Evolutionary conservation across 2,888 invertebrate genomes (phyloP), one percentile per base, ranked within the genome.

Genomic region (Pollenia griseotomentosa): DNA sequence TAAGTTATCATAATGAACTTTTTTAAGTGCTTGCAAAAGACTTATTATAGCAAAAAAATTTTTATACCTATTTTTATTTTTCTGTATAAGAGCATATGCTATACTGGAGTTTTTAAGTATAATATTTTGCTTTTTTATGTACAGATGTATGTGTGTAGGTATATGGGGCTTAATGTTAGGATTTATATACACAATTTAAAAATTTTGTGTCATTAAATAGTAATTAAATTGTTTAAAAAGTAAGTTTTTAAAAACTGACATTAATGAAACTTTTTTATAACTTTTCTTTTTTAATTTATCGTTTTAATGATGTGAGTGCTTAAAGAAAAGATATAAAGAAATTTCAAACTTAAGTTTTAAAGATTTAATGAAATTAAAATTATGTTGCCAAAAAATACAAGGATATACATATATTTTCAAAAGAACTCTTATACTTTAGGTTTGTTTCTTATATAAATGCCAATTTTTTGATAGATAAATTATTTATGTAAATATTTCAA

Each of bases 1-100:
- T 77, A 83, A 87, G 80, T 83, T 87, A 81, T 87, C 81, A 84
- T 82, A 87, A 87, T 87, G 81, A 84, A 79, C 81, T 84, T 87
- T 84, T 82, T 79, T 82, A 87, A 87, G 84, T 87, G 78, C 84
- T 87, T 81, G 81, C 87, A 74, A 84, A 87, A 87, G 66, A 81
- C 78, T 82, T 87, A 87, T 84, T 84, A 51, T 63, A 59, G 78
- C 46, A 59, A 23, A 11, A 83, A 79, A 83, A 83, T 42, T 75
- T 83, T 55, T 66, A 8, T 70, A 53, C n/a, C 40, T 51, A 48
- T 19, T 79, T 74, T 53, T 74, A 61, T 74, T 23, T 66, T 78
- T 14, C 44, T 65, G 23, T 70, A 51, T 65, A 51, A 73, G 46
- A 16, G 59, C 19, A 14, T 75, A 51, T 53, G 46, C 6, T 46